A percentile compares a stretch with the other conserved stretches of the same genome.
phyloP scores from a whole-genome alignment of 2,113 vertebrate genomes.

The Oostethus manadensis region DNA sequence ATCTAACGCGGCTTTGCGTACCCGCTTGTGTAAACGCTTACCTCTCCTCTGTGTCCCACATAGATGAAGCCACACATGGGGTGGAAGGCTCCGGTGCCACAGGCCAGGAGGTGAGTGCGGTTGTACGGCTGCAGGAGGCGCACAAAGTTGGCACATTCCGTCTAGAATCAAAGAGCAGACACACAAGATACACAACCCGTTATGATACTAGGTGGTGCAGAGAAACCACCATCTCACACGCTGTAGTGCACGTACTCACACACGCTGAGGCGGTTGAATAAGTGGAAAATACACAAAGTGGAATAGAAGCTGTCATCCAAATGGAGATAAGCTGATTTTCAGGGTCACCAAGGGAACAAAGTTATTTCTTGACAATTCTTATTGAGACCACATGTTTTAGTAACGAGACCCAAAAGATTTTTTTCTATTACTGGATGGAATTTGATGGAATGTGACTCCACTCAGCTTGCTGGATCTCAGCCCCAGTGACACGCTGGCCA shows the following conservation, averaged over 20 bases:
- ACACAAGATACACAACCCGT: slow-evolving; percentile 16
- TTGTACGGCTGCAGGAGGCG: slow-evolving; percentile 88
- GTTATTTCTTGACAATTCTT: slow-evolving; percentile 22
- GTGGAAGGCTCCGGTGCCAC: slow-evolving; percentile 88
- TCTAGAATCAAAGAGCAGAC: slow-evolving; percentile 62
- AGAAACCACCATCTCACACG: neutral
- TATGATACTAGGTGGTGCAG: neutral
- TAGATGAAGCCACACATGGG: slow-evolving; percentile 80
- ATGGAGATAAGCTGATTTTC: slow-evolving; percentile 34
- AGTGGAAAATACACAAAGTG: slow-evolving; percentile 17
- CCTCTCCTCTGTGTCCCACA: slow-evolving; percentile 87
- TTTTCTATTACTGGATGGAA: slow-evolving; percentile 39
- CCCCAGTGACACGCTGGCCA: slow-evolving; percentile 11
- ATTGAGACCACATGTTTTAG: slow-evolving; percentile 53
- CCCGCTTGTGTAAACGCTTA: slow-evolving; percentile 48
- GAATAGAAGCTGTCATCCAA: slow-evolving; percentile 30
- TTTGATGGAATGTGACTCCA: slow-evolving; percentile 25
- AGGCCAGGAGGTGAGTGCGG: slow-evolving; percentile 87
- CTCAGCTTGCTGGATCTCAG: slow-evolving; percentile 16
- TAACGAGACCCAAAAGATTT: slow-evolving; percentile 27
- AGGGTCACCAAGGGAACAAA: slow-evolving; percentile 22
- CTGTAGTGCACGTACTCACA: slow-evolving; percentile 7
- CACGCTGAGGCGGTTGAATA: slow-evolving; percentile 6
- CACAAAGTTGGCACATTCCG: slow-evolving; percentile 88
- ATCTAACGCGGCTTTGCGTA: too few relatives aligned